Conservation (phyloP, 2,113 vertebrate species). For the Ceuthmochares aereus region DNA sequence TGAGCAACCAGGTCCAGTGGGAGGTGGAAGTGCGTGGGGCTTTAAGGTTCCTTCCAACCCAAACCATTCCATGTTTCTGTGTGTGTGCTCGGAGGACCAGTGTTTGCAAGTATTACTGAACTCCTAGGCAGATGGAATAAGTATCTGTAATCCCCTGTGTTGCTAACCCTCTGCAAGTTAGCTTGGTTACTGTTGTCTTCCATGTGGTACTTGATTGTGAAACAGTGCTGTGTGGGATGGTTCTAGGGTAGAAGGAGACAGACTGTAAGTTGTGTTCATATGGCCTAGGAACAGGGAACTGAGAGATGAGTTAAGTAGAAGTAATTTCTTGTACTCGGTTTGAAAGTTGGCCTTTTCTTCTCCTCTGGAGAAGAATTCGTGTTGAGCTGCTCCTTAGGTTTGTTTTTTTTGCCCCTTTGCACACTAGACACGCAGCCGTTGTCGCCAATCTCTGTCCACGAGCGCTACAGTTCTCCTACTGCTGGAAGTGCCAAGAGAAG, state of each 20-base stretch:
- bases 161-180: neutral
- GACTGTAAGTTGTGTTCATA: neutral
- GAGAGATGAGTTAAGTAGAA: neutral
- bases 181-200: neutral
- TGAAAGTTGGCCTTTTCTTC: neutral
- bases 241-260: neutral
- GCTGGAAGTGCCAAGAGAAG: slow-evolving; percentile 95
- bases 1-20: too few relatives aligned
- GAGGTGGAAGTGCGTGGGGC: too few relatives aligned
- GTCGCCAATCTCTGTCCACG: slow-evolving; percentile 88
- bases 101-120: neutral
- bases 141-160: neutral
- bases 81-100: neutral
- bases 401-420: neutral
- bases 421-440: slow-evolving; percentile 82
- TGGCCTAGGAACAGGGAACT: neutral
- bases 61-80: too few relatives aligned
- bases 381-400: neutral
- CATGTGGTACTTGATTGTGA: neutral
- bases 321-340: neutral
- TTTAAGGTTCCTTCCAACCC: too few relatives aligned
- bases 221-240: neutral
- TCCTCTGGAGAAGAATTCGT: neutral
- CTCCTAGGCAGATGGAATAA: neutral
- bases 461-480: slow-evolving; percentile 93